These are phyloP conservation scores for Orthosia cruda DNA, from an alignment of 2,888 invertebrate species.

Conservation along the genomic window DNA sequence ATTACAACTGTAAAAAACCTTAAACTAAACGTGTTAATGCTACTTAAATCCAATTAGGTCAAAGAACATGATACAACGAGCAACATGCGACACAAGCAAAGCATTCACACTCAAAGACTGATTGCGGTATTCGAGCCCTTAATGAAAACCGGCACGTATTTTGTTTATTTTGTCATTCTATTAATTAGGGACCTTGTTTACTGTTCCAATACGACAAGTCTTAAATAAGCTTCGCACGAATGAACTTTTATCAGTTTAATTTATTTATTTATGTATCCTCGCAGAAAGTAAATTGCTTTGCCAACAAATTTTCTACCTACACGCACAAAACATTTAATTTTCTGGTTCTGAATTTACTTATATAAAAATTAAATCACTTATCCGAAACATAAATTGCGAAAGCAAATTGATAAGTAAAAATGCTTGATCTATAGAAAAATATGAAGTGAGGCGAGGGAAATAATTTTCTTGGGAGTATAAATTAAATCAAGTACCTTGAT, in stretches of 20 bases:
- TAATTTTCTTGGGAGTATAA: constrained; percentile 57
- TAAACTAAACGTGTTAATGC: too few relatives aligned
- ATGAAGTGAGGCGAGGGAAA: constrained; percentile 54
- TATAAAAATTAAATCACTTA: constrained; percentile 60
- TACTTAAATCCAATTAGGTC: constrained; percentile 32
- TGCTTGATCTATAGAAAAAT: constrained; percentile 56
- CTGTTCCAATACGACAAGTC: constrained; percentile 82
- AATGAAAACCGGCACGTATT: constrained; percentile 78
- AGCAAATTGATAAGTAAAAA: constrained; percentile 61
- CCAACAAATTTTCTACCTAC: constrained; percentile 67
- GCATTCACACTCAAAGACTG: constrained; percentile 65
- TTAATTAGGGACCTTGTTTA: constrained; percentile 85
- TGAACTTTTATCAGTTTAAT: constrained; percentile 84
- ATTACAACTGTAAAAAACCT: too few relatives aligned
- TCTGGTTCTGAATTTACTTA: constrained; percentile 48
- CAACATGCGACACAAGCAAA: constrained; percentile 41
- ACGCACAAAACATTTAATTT: constrained; percentile 59
- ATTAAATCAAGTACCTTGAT: constrained; percentile 56
- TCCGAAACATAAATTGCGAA: constrained; percentile 52
- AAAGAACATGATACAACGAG: constrained; percentile 11
- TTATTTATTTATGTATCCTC: constrained; percentile 78
- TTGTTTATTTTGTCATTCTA: constrained; percentile 83
- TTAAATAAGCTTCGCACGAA: constrained; percentile 82
- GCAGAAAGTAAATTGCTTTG: constrained; percentile 76
- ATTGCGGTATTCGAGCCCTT: constrained; percentile 72